phyloP scores from a whole-genome alignment of 2,113 vertebrate genomes.

The Erythrolamprus reginae region DNA sequence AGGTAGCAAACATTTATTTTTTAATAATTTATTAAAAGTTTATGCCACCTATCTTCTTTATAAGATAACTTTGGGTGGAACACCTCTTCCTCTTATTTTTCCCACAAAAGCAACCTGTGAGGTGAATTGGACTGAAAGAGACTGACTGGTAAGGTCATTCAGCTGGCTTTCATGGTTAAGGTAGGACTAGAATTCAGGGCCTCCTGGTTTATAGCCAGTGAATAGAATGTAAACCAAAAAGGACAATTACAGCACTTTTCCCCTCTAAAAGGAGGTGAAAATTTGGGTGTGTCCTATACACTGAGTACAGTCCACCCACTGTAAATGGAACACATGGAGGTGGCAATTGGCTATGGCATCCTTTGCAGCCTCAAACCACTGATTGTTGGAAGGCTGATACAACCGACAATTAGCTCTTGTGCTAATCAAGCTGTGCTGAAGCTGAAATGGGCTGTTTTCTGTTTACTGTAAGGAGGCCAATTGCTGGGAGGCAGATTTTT shows the following conservation, averaged over 20 bases:
- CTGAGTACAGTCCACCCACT: too few species aligned
- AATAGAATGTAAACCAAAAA: neutral
- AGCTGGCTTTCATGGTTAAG: neutral
- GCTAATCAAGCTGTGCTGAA: too few species aligned
- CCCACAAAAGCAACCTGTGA: neutral
- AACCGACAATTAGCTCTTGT: too few species aligned
- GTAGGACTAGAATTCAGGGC: neutral
- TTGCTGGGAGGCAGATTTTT: too few species aligned
- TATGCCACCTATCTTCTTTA: neutral
- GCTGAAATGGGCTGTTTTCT: too few species aligned
- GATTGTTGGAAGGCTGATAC: too few species aligned
- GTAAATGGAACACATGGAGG: too few species aligned
- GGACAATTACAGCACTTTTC: neutral
- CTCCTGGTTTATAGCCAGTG: neutral
- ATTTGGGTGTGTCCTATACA: too few species aligned
- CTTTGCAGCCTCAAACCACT: too few species aligned
- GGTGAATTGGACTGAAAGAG: neutral
- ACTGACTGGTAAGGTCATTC: neutral
- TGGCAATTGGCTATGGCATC: too few species aligned
- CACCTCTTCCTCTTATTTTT: neutral
- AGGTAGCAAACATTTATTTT: neutral
- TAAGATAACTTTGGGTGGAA: neutral
- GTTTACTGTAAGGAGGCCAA: too few species aligned
- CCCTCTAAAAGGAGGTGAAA: too few species aligned
- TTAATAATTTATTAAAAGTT: neutral